phyloP scores from a whole-genome alignment of 2,797 vertebrate species.

The Malacoctenus gilli region DNA sequence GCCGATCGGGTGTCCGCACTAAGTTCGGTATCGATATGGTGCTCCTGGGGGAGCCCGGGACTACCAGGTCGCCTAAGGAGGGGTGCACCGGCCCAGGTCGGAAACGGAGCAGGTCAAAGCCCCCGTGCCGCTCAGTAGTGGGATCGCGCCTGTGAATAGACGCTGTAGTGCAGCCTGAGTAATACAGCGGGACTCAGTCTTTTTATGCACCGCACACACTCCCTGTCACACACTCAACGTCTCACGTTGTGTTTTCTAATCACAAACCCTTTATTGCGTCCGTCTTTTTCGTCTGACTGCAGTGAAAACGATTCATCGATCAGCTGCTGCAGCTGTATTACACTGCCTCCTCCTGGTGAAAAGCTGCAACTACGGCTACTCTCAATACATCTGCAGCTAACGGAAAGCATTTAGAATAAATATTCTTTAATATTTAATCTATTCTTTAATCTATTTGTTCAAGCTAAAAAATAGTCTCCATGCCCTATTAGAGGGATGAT shows the following conservation, averaged over 20 bases:
- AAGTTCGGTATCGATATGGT: conserved; percentile 74
- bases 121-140: conserved; percentile 75
- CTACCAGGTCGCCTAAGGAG: conserved; percentile 72
- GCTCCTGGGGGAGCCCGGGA: conserved; percentile 67
- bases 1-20: conserved; percentile 63
- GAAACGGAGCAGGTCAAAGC: conserved; percentile 71
- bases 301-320: no score
- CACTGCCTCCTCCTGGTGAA: conserved; percentile 25
- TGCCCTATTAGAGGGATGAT: no score
- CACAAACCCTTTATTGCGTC: not conserved
- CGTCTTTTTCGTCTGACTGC: no score
- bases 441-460: no score
- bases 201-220: not conserved
- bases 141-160: conserved; percentile 69
- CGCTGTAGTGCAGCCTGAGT: conserved; percentile 22
- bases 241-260: not conserved
- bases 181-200: conserved; percentile 21
- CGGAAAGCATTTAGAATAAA: no score
- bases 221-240: not conserved
- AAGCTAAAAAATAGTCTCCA: no score
- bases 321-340: not conserved
- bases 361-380: not conserved
- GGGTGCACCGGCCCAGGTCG: conserved; percentile 76
- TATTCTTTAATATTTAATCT: no score
- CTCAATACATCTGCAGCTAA: no score